Evolutionary conservation across 2,113 vertebrate genomes (phyloP), one percentile per base, ranked within the genome.

Genomic region (Larimichthys polyactis): DNA sequence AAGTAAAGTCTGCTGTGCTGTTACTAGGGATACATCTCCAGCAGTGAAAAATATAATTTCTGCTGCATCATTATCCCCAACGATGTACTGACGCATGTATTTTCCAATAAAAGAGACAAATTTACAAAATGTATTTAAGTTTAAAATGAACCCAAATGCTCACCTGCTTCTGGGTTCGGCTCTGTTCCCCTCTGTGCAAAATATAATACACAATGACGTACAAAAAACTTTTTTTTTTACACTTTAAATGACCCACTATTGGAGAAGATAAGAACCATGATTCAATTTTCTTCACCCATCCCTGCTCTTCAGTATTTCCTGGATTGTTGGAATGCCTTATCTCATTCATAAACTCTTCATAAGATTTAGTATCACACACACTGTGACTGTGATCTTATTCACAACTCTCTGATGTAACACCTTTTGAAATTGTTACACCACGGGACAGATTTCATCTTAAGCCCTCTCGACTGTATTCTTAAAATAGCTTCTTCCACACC

Each of bases 351-450:
- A 48, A 14, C 22, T 55, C 59, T 0, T 40, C 17, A 24, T 40
- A 62, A 17, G 15, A 73, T 62, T 62, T 51, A 29, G 16, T 55
- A 75, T 71, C 19, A 46, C 69, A 59, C 66, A 44, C 57, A 60
- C 60, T 72, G 69, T 49, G 57, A 65, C 60, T 51, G 17, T 54
- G 27, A 17, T 58, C 57, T 55, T 24, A 14, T 78, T 71, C 43
- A 43, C 27, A 62, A 58, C 55, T 17, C 55, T 74, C 71, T 82
- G 58, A 84, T 58, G 55, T 15, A 43, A 67, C 60, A 71, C 66
- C n/a, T 69, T 69, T 72, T 54, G 22, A 59, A 54, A 54, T 44
- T 69, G 44, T 51, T 2, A 63, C 69, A 78, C 24, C 77, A 80
- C 17, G 55, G 36, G 29, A 10, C 15, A 78, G 46, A 22, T 32